Percentiles rank a stretch among this genome's conserved stretches.
phyloP scores from a whole-genome alignment of 2,113 vertebrate species.

The Hippocampus zosterae region DNA sequence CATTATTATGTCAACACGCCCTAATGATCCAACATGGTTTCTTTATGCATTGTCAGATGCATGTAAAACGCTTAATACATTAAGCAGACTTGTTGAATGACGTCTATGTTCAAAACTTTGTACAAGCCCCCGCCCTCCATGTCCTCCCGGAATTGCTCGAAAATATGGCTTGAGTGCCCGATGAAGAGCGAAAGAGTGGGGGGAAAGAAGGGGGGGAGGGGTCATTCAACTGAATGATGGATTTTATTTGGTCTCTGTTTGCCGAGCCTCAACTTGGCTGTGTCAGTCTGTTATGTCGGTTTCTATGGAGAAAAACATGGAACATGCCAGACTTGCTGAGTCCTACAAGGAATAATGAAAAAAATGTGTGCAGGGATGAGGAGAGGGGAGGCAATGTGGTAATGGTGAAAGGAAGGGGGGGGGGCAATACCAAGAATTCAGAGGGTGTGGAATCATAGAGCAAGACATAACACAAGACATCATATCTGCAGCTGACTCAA shows the following conservation, averaged over 20 bases:
- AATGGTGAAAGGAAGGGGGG: constrained; percentile 29
- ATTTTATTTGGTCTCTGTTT: constrained; percentile 75
- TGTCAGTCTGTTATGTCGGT: constrained; percentile 82
- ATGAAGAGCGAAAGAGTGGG: constrained; percentile 6
- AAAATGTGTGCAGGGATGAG: constrained; percentile 38
- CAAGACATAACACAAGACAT: constrained; percentile 31
- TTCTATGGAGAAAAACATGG: constrained; percentile 83
- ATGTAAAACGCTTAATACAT: constrained; percentile 23
- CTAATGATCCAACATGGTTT: background rate
- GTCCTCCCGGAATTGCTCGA: constrained; percentile 38
- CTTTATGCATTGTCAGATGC: constrained; percentile 1
- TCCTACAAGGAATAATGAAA: constrained; percentile 62
- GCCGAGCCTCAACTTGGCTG: constrained; percentile 74
- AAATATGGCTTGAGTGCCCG: constrained; percentile 34
- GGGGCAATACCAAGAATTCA: constrained; percentile 62
- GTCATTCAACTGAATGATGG: constrained; percentile 52
- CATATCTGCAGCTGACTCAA: constrained; percentile 18
- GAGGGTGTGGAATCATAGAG: constrained; percentile 60
- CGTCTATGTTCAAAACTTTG: constrained; percentile 44
- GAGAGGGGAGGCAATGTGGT: constrained; percentile 1
- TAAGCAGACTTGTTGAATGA: constrained; percentile 29
- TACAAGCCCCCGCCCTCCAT: constrained; percentile 13
- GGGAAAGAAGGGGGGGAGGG: constrained; percentile 11
- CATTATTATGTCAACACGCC: background rate
- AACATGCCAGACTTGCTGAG: constrained; percentile 69